These are phyloP conservation scores for Corythaeola cristata DNA, from an alignment of 2,113 vertebrate species.

Conservation along the genomic window DNA sequence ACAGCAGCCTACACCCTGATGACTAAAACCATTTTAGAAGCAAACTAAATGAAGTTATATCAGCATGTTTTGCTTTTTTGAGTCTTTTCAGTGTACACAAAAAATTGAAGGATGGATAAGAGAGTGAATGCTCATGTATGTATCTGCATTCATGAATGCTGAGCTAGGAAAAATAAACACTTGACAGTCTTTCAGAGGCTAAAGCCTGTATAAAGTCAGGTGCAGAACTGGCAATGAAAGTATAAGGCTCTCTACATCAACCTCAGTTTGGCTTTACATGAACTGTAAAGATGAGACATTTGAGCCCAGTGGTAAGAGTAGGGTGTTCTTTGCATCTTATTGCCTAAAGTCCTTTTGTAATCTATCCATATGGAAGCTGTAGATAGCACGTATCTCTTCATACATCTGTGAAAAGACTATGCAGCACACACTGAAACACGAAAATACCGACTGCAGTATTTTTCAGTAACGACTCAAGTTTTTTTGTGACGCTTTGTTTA, in stretches of 20 bases:
- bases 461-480: not conserved
- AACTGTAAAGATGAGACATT: not conserved
- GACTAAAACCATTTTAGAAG: constrained; percentile 28
- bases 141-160: not conserved
- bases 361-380: not conserved
- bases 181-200: not conserved
- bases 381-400: not conserved
- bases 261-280: not conserved
- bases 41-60: constrained; percentile 23
- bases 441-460: not conserved
- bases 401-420: not conserved
- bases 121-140: not conserved
- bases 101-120: not conserved
- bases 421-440: not conserved
- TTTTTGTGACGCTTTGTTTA: constrained; percentile 5
- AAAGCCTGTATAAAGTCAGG: not conserved
- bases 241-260: not conserved
- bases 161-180: not conserved
- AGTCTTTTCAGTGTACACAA: not conserved
- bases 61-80: not conserved
- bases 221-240: not conserved
- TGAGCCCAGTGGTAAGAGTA: not conserved
- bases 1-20: constrained; percentile 36
- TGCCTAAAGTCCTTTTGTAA: not conserved
- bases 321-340: not conserved